A percentile compares a stretch with the other conserved stretches of the same genome.
Evolutionary conservation across 2,888 invertebrate species (phyloP).

Genomic region (Lymantria dispar): DNA sequence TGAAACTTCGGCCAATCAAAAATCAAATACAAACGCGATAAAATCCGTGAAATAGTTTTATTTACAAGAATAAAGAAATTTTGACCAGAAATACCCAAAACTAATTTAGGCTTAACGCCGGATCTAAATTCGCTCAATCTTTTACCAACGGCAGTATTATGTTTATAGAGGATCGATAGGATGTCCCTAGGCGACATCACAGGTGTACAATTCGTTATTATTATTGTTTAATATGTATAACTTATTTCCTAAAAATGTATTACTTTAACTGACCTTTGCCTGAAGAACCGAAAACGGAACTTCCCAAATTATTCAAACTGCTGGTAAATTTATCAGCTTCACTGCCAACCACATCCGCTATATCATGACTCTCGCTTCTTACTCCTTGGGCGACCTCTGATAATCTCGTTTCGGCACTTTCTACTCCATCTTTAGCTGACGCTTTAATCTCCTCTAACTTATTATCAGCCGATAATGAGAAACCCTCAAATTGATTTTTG

Average conservation of each 20-base stretch:
- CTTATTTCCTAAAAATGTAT: background rate
- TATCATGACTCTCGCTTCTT: slow-evolving; percentile 43
- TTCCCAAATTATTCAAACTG: slow-evolving; percentile 72
- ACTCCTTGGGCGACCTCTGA: slow-evolving; percentile 45
- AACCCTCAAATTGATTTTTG: slow-evolving; percentile 68
- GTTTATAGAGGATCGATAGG: too few species aligned
- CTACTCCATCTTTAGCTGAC: slow-evolving; percentile 47
- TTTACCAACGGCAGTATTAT: too few species aligned
- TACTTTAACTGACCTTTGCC: slow-evolving; percentile 62
- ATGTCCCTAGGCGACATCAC: background rate
- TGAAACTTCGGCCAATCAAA: too few species aligned
- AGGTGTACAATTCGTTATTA: background rate
- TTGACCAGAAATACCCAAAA: too few species aligned
- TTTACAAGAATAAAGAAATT: too few species aligned
- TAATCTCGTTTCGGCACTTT: slow-evolving; percentile 52
- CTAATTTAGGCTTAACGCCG: too few species aligned
- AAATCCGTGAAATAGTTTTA: too few species aligned
- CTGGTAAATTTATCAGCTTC: slow-evolving; percentile 71
- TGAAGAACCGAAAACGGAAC: slow-evolving; percentile 71
- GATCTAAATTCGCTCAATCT: too few species aligned
- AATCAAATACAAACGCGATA: too few species aligned
- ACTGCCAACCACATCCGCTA: slow-evolving; percentile 46
- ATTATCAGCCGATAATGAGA: slow-evolving; percentile 73
- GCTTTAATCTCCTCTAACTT: slow-evolving; percentile 67
- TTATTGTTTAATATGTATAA: background rate